Base-by-base conservation (phyloP, 2,888 invertebrate genomes). In the Xestia ashworthii region DNA sequence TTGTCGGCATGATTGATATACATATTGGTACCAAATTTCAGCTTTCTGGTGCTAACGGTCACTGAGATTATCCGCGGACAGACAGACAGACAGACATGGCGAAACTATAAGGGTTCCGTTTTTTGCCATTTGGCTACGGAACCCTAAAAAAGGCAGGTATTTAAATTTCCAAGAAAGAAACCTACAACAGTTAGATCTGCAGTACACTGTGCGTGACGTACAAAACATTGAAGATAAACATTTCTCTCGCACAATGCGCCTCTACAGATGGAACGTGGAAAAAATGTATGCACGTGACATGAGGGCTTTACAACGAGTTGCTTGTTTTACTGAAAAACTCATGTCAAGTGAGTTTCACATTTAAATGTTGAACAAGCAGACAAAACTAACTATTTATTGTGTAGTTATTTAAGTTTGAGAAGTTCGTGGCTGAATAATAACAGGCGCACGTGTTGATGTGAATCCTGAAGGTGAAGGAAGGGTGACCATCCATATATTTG, bases 201-300 rank as follows among this genome's bases (percentile, higher is more conserved):
- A 50, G 46, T 70, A 38, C 53, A 46, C 75, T 84, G 85, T 76
- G 77, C 71, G 67, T 84, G 87, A 84, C 84, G 16, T 19, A 83
- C 55, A 71, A 77, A 81, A 77, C 75, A 74, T 81, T 76, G 48
- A 79, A 84, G 84, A 87, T 86, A 87, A 81, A 83, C 84, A 76
- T 83, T 79, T 65, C 75, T 25, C 50, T 32, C 64, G 38, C 60
- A 81, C 78, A 87, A 76, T 83, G 74, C 62, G 50, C 73, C 70
- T 74, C 50, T 73, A 74, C 46, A 48, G 62, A 50, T 14, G 19
- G 9, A 72, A 69, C 68, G 70, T 64, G 81, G 72, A 80, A 87
- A 86, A 82, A 85, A 80, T 68, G 25, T 60, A 19, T 87, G 85
- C 53, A 19, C 46, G 1, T 79, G 87, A 87, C 81, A 65, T 69